phyloP scores from a whole-genome alignment of 2,888 invertebrate species.

The Acronicta aceris region DNA sequence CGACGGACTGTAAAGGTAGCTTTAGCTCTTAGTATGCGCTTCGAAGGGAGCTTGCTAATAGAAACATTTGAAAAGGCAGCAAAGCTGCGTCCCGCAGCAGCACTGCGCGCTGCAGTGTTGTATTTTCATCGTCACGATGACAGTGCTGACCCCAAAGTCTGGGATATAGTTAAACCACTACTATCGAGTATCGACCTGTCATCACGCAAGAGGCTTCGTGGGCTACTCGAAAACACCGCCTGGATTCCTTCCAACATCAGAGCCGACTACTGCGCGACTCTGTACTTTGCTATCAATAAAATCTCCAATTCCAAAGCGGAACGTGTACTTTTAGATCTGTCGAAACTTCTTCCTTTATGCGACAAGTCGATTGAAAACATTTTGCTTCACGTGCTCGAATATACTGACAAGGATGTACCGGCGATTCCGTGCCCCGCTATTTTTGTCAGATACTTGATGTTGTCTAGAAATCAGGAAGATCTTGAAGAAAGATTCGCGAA shows the following conservation, averaged over 20 bases:
- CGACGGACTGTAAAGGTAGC: slow-evolving; percentile 64
- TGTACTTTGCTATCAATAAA: slow-evolving; percentile 59
- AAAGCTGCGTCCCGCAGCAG: slow-evolving; percentile 42
- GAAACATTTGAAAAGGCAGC: slow-evolving; percentile 29
- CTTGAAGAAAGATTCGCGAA: slow-evolving; percentile 57
- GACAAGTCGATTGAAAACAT: slow-evolving; percentile 53
- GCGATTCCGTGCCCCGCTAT: slow-evolving; percentile 59
- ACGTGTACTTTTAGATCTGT: slow-evolving; percentile 58
- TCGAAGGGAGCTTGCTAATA: slow-evolving; percentile 1
- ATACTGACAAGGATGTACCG: slow-evolving; percentile 35
- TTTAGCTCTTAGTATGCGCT: slow-evolving; percentile 54
- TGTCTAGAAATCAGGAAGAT: slow-evolving; percentile 59
- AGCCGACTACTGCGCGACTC: slow-evolving; percentile 64
- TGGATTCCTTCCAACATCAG: slow-evolving; percentile 60
- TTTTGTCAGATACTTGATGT: slow-evolving; percentile 67
- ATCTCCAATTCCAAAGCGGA: slow-evolving; percentile 40
- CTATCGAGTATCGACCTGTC: slow-evolving; percentile 57
- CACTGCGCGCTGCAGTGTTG: slow-evolving; percentile 62
- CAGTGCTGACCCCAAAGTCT: slow-evolving; percentile 55
- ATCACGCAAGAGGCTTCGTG: slow-evolving; percentile 29
- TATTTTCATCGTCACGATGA: slow-evolving; percentile 54
- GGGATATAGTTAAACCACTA: slow-evolving; percentile 65
- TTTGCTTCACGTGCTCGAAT: slow-evolving; percentile 47
- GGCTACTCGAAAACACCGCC: slow-evolving; percentile 35
- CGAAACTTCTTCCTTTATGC: slow-evolving; percentile 57